These are phyloP conservation scores for Smutsia temminckii DNA, from an alignment of 2,797 vertebrate species.

Conservation along the genomic window DNA sequence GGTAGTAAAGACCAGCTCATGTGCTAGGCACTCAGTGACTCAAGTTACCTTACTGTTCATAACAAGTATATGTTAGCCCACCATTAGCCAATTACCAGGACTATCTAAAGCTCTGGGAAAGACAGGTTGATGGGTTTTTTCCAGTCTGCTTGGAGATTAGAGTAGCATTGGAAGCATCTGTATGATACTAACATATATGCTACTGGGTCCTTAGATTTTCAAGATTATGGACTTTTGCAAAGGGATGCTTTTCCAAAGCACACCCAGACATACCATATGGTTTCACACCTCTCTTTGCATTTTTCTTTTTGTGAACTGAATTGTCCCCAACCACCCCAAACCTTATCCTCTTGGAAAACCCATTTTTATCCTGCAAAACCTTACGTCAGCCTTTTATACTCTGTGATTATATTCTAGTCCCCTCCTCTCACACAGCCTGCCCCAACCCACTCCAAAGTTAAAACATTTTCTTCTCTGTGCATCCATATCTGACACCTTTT, in stretches of 20 bases:
- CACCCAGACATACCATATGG: not conserved
- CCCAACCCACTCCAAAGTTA: not conserved
- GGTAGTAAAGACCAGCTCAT: not conserved
- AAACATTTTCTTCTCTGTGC: not conserved
- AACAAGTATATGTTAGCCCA: not conserved
- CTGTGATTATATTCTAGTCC: not conserved
- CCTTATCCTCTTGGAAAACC: not conserved
- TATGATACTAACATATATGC: not conserved
- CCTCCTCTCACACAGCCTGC: not conserved
- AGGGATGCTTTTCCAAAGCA: not conserved
- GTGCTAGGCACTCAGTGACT: not conserved
- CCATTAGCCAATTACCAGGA: not conserved
- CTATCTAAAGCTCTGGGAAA: not conserved
- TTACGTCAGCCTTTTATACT: not conserved
- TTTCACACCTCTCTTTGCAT: not conserved
- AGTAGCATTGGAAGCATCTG: not conserved
- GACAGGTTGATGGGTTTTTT: not conserved
- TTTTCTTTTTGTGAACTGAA: slow-evolving; percentile 22
- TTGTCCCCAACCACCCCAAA: not conserved
- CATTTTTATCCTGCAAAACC: not conserved
- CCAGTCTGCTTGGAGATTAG: not conserved
- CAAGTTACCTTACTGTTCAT: not conserved
- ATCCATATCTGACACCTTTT: not conserved
- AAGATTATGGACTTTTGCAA: not conserved
- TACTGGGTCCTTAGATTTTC: not conserved